Conservation (phyloP, 2,888 invertebrate genomes). For the Seira sanloemensis region DNA sequence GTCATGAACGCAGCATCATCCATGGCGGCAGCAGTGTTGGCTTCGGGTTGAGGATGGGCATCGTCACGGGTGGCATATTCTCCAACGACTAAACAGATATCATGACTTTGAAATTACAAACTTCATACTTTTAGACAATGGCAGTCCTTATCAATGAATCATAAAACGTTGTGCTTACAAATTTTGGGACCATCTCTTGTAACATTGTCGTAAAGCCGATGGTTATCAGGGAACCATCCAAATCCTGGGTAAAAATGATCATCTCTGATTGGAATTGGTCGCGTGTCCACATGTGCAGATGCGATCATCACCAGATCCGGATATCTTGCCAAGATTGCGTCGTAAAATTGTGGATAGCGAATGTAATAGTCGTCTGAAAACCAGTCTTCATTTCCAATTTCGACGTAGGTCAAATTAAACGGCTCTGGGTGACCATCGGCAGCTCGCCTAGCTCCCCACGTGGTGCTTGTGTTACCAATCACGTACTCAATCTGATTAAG, state of each 20-base stretch:
- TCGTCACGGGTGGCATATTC: constrained; percentile 46
- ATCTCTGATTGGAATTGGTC: constrained; percentile 46
- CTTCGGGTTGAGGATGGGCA: constrained; percentile 8
- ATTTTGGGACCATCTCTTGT: constrained; percentile 49
- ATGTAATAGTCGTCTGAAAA: constrained; percentile 35
- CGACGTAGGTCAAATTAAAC: constrained; percentile 38
- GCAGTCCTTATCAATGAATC: too few species aligned
- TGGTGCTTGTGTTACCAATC: constrained; percentile 34
- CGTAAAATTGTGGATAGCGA: constrained; percentile 41
- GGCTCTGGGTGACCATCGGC: constrained; percentile 49
- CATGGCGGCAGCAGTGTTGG: constrained; percentile 47
- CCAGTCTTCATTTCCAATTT: constrained; percentile 52
- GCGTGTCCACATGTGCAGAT: constrained; percentile 26
- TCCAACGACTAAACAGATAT: constrained; percentile 44
- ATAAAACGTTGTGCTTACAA: constrained; percentile 37
- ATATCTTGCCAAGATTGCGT: constrained; percentile 28
- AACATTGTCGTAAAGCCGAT: constrained; percentile 28
- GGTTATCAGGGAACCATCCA: constrained; percentile 52
- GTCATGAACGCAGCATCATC: constrained; percentile 56
- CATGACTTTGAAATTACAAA: too few species aligned
- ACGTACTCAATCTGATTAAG: constrained; percentile 51
- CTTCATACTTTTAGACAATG: too few species aligned
- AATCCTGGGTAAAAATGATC: constrained; percentile 39
- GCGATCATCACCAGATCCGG: constrained; percentile 37
- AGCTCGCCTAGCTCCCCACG: constrained; percentile 43